Base-by-base conservation (phyloP, 2,797 vertebrate genomes). In the Steatocranus sp. region DNA sequence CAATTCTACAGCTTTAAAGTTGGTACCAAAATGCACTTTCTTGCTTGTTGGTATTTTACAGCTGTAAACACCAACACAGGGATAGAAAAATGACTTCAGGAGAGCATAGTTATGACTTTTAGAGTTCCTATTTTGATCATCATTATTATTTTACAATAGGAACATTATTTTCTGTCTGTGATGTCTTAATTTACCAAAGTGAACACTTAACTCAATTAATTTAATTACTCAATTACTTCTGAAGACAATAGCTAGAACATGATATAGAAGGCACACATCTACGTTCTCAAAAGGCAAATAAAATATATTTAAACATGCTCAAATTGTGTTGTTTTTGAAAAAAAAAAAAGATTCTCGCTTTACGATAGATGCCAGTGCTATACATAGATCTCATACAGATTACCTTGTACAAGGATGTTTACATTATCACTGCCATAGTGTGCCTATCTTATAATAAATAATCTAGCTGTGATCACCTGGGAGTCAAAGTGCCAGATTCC, bases 81-180 rank as follows among this genome's bases (percentile, higher is more conserved):
- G 14, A 11, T 54, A 8, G 36, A 43, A 48, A 70, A 25, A 1
- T 7, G 9, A 17, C 41, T 25, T 70, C n/a, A 32, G 75, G 46
- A 11, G 58, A 25, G 25, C 15, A 11, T 18, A 61, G 2, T 36
- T 12, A 49, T 58, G 12, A 54, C 1, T 14, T 46, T 0, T 32
- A 56, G 11, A 43, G 17, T n/a, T 46, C 41, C 3, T 27, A 76
- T 76, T 56, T 56, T 43, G 56, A 34, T 15, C 3, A 15, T 12
- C 1, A 18, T 0, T 5, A 54, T 38, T 2, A 12, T 36, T 70
- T 46, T 70, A 70, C 6, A 46, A 11, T 9, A 23, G 1, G 43
- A 63, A 50, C 10, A 23, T 7, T 7, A 34, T 18, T 68, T 68
- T 51, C 7, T 51, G 11, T 20, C 38, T 46, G 12, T 0, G 18